Base-by-base conservation (phyloP, 2,113 vertebrate species). In the Paramormyrops kingsleyae region DNA sequence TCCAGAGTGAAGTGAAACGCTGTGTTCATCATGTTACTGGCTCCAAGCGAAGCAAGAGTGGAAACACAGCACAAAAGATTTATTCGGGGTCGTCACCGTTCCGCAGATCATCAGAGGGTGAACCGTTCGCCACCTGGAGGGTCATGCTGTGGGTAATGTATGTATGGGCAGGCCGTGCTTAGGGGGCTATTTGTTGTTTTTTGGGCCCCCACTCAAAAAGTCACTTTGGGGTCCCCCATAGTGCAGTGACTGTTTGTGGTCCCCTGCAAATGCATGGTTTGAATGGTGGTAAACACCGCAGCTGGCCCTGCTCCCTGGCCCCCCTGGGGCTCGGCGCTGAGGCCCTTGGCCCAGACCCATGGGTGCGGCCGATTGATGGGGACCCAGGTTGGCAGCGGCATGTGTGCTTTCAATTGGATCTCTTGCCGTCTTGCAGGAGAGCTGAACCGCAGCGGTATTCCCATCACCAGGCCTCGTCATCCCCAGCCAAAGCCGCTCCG, bases 321-420 rank as follows among this genome's bases (percentile, higher is more conserved):
- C 85, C 17, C 42, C 56, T 17, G 59, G 24, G 9, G 35, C 59
- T 80, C 10, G 3, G 10, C 10, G 19, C 83, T 35, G 84, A n/a
- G 12, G 47, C 5, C 46, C 46, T 74, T 87, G 84, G 83, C 89
- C 21, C 62, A 35, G 9, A 52, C 46, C 31, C 62, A 42, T 17
- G 52, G 84, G 89, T 46, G 31, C 47, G 44, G n/a, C 83, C n/a
- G 27, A 87, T 66, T 86, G 89, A 89, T 87, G 85, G 74, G 74
- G 62, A 50, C 70, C 85, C 31, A 44, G 46, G 84, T 49, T 90
- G 85, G 84, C 85, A 90, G 59, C 24, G n/a, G 84, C 83, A 17
- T 90, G 24, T 1, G 39, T 39, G 27, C 52, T 56, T 56, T 87
- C 53, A 87, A 46, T 62, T 19, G 87, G 49, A 87, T 77, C 59